A percentile compares a stretch with the other conserved stretches of the same genome.
Evolutionary conservation across 2,113 vertebrate species (phyloP).

Genomic region (Electrona antarctica): DNA sequence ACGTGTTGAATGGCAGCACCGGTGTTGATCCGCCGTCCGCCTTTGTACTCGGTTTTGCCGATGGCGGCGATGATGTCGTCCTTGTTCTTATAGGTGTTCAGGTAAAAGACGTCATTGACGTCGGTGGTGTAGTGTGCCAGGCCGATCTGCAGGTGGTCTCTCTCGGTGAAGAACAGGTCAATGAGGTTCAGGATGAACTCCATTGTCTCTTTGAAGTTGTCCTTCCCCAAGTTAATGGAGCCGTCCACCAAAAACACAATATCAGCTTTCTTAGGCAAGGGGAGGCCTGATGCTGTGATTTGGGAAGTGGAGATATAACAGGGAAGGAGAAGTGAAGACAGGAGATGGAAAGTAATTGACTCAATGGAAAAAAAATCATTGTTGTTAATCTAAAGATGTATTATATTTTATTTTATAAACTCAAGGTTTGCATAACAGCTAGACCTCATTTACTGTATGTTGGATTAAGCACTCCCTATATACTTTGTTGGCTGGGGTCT

Average conservation of each 20-base stretch:
- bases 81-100: slow-evolving; percentile 85
- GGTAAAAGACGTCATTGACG: slow-evolving; percentile 89
- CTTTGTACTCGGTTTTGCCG: slow-evolving; percentile 84
- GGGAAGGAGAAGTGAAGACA: neutral
- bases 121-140: slow-evolving; percentile 91
- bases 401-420: neutral
- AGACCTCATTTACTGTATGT: neutral
- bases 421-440: neutral
- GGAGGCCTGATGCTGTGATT: slow-evolving; percentile 25
- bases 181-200: slow-evolving; percentile 84
- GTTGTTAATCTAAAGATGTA: neutral
- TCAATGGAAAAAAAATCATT: neutral
- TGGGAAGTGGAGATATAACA: slow-evolving; percentile 17
- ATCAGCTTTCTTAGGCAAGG: slow-evolving; percentile 85
- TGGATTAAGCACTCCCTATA: too few species aligned
- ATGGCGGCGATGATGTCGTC: slow-evolving; percentile 84
- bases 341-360: neutral
- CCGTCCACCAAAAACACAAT: slow-evolving; percentile 95
- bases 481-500: too few species aligned
- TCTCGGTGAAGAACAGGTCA: slow-evolving; percentile 84
- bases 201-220: slow-evolving; percentile 85
- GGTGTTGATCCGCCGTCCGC: slow-evolving; percentile 85
- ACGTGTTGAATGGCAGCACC: slow-evolving; percentile 85
- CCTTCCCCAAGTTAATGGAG: slow-evolving; percentile 89
- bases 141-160: slow-evolving; percentile 85